These are phyloP conservation scores for Eutolmus rufibarbis DNA, from an alignment of 2,888 invertebrate genomes.

Conservation along the genomic window DNA sequence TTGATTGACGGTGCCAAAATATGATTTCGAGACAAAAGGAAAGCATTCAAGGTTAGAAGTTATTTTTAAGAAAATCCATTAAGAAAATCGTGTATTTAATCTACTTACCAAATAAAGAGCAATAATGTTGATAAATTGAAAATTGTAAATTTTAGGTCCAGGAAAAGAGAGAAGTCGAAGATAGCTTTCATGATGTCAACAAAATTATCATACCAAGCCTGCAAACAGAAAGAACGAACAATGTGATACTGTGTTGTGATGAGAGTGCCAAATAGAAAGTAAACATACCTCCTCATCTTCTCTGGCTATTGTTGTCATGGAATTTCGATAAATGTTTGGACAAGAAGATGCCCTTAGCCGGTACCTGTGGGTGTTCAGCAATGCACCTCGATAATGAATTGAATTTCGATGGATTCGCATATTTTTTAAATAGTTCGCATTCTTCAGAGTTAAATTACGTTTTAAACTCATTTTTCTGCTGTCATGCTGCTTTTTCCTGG, in stretches of 20 bases:
- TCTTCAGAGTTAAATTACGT: constrained; percentile 58
- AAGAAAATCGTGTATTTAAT: not conserved
- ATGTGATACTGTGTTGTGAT: constrained; percentile 17
- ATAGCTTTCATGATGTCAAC: constrained; percentile 73
- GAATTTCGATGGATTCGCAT: constrained; percentile 78
- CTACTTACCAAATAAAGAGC: constrained; percentile 89
- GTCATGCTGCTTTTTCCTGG: constrained; percentile 22
- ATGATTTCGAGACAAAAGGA: not conserved
- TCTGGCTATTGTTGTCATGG: constrained; percentile 84
- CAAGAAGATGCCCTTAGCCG: constrained; percentile 86
- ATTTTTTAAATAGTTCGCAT: constrained; percentile 72
- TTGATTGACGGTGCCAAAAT: not conserved
- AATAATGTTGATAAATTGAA: constrained; percentile 86
- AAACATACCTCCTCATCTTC: constrained; percentile 75
- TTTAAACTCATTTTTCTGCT: constrained; percentile 57
- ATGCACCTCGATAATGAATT: constrained; percentile 85
- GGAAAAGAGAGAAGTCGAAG: constrained; percentile 81
- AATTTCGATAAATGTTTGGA: constrained; percentile 88
- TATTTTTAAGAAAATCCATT: not conserved
- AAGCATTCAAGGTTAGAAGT: not conserved
- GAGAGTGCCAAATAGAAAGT: not conserved
- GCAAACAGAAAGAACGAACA: constrained; percentile 56
- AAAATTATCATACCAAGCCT: constrained; percentile 78
- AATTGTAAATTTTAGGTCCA: constrained; percentile 78
- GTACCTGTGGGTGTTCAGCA: constrained; percentile 83